A percentile compares a stretch with the other conserved stretches of the same genome.
Conservation (phyloP, 2,797 vertebrate genomes). For the Phrynocephalus forsythii region DNA sequence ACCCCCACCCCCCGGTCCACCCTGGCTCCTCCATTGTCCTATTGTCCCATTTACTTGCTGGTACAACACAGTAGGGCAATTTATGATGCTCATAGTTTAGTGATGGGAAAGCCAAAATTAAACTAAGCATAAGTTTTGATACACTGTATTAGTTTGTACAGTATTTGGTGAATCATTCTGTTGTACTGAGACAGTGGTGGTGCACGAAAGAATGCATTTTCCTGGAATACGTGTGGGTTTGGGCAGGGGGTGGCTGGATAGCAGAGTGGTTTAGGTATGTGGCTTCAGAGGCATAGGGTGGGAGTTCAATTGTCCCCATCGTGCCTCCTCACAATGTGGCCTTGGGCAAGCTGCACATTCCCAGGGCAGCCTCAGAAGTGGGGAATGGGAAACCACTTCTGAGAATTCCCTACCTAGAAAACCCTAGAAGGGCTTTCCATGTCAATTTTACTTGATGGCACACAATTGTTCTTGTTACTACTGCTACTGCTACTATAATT, state of each 20-base stretch:
- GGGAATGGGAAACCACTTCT: no score
- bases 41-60: not conserved
- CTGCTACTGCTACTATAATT: no score
- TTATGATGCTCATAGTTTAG: not conserved
- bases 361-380: no score
- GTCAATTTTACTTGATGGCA: no score
- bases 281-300: no score
- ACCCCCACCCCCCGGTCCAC: not conserved
- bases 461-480: not conserved
- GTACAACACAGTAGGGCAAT: conserved; percentile 22
- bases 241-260: no score
- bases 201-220: not conserved
- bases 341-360: no score
- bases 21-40: not conserved
- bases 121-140: not conserved
- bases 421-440: no score
- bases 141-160: not conserved
- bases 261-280: no score
- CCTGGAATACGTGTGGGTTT: not conserved
- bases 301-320: no score
- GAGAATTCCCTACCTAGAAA: no score
- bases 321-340: no score
- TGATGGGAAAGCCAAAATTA: not conserved
- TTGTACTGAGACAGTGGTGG: not conserved
- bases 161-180: not conserved